Base-by-base conservation (phyloP, 2,888 invertebrate genomes). In the Tethea ocularis region DNA sequence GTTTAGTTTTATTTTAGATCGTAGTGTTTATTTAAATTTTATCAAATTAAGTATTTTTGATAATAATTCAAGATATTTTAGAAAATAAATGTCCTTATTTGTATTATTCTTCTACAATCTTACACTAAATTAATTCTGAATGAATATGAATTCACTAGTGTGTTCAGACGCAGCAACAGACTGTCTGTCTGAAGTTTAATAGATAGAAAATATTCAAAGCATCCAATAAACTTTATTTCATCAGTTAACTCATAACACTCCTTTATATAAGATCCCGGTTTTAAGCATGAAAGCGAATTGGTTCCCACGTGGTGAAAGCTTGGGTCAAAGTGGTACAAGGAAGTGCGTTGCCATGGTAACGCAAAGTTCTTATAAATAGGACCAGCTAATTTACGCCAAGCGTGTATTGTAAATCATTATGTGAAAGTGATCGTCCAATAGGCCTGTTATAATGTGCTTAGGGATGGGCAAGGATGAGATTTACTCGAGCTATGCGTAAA, bases 401-500 rank as follows among this genome's bases (percentile, higher is more conserved):
- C 67, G 62, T n/a, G 57, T 24, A 57, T 66, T 67, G 68, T 75
- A 75, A 74, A 74, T 74, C 74, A 74, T 68, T 60, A 51, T 41
- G 69, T 64, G 75, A 75, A 75, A 75, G 75, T 69, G 72, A 66
- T 62, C 63, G 61, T 64, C 24, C 22, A 56, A n/a, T 33, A 17
- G 51, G 41, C 15, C 51, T 51, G 17, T 33, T 52, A 46, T 46
- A 20, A n/a, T n/a, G n/a, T 46, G 46, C 10, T 20, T 46, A 46
- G 46, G 5, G 46, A 46, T 46, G 46, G 20, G 46, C n/a, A 20
- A 46, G 46, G 20, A 38, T 46, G 20, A 20, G 46, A 20, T 8
- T 20, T 20, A 46, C 8, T 46, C 17, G 38, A 46, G 20, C 20
- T 46, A 20, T 20, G 15, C 38, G 17, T 3, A n/a, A n/a, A n/a